A percentile compares a stretch with the other conserved stretches of the same genome.
Evolutionary conservation across 2,113 vertebrate species (phyloP).

Genomic region (Pomatostomus ruficeps): DNA sequence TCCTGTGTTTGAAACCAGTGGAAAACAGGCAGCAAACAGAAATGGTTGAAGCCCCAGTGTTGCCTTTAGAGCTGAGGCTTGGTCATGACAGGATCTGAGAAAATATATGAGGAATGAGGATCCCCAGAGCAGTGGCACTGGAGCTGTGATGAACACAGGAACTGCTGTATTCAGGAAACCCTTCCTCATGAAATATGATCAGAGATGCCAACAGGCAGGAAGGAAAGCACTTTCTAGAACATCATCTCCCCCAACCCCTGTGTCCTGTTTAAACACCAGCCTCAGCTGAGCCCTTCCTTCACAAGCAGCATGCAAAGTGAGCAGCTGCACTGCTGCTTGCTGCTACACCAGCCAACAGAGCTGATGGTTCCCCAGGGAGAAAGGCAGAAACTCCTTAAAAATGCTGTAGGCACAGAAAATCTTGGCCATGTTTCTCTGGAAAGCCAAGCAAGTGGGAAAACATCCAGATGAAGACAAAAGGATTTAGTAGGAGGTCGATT

Average conservation of each 20-base stretch:
- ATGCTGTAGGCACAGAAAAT: background rate
- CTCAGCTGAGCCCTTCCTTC: background rate
- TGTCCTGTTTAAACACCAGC: background rate
- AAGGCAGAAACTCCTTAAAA: background rate
- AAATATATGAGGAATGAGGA: background rate
- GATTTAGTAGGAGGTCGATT: background rate
- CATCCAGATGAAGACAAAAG: constrained; percentile 12
- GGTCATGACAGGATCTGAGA: background rate
- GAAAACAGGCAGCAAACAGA: background rate
- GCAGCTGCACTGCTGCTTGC: background rate
- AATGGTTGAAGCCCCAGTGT: rapidly evolving
- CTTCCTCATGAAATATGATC: background rate
- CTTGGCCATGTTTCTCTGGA: background rate
- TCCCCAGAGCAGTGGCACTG: background rate
- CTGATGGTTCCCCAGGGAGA: background rate
- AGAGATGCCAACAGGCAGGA: background rate
- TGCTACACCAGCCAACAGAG: background rate
- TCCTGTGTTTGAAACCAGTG: background rate
- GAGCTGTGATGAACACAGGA: background rate
- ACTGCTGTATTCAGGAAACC: background rate
- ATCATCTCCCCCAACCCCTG: rapidly evolving
- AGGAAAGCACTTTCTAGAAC: background rate
- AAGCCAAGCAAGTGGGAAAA: constrained; percentile 3
- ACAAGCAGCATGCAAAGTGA: background rate
- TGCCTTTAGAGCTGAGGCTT: background rate